Evolutionary conservation across 2,797 vertebrate genomes (phyloP), one percentile per base, ranked within the genome.

Genomic region (Sebastes steindachneri): DNA sequence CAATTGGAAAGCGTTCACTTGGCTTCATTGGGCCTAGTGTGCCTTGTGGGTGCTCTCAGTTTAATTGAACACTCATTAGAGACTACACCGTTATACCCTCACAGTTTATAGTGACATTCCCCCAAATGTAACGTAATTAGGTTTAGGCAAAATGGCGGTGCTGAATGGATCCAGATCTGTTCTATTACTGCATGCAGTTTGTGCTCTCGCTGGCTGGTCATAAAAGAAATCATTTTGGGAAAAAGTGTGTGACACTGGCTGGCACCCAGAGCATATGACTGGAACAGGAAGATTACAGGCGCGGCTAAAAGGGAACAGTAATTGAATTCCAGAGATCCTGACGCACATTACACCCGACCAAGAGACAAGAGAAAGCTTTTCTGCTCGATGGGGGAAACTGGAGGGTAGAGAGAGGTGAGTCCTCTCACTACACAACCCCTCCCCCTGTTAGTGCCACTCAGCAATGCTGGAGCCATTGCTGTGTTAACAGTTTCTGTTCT

Each of bases 341-440:
- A 94, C 89, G 92, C 89, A 94, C 89, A 94, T 95, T 94, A 93
- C 91, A 93, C 90, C 83, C 86, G 89, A 92, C 93, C 89, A 75
- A 88, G 91, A 95, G 92, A 95, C 95, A 96, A 94, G 94, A 95
- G 93, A 95, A 95, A 95, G 93, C 93, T 95, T 95, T 94, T 94
- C 90, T 91, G 92, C 94, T 91, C 88, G 88, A 95, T 94, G 93
- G 95, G 92, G 88, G 89, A 93, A 92, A 89, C 83, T 89, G 79
- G 92, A 94, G 91, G 88, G 94, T 93, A 94, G 90, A 90, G 90
- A 90, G 93, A 91, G 93, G 93, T 94, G 92, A 93, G 92, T 90
- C 88, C 79, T 92, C 86, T 88, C 84, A 84, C 89, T 88, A 89
- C 86, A 85, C 82, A 68, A 55, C 89, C 91, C 88, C 85, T 82